phyloP scores from a whole-genome alignment of 2,113 vertebrate species.

The Caloenas nicobarica region DNA sequence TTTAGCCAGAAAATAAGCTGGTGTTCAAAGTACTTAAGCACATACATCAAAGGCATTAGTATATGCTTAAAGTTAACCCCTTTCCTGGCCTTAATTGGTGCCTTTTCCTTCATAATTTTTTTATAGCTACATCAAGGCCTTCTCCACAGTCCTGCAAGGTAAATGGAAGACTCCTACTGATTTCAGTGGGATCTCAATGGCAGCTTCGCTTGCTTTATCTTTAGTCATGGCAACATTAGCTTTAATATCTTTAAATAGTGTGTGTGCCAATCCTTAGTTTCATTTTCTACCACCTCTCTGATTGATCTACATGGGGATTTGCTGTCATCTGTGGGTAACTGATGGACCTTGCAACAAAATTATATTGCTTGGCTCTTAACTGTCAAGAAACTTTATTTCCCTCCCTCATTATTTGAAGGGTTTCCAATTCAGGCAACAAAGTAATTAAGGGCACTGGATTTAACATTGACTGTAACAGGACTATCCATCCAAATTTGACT shows the following conservation, averaged over 20 bases:
- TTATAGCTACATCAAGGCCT: neutral
- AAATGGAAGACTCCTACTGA: neutral
- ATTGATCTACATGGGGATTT: neutral
- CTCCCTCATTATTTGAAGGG: neutral
- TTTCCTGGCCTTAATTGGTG: neutral
- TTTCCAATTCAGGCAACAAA: conserved; percentile 54
- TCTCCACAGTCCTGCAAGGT: neutral
- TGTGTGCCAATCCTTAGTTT: conserved; percentile 16
- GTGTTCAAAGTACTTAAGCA: neutral
- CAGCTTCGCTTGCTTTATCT: neutral
- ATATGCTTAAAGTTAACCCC: neutral
- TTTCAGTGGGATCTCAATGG: neutral
- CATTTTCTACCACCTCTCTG: conserved; percentile 23
- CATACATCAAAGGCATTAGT: neutral
- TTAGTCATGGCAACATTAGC: neutral
- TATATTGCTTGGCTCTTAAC: conserved; percentile 9
- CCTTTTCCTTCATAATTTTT: neutral
- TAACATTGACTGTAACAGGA: conserved; percentile 29
- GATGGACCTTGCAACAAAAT: conserved; percentile 23
- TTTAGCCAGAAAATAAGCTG: conserved; percentile 9
- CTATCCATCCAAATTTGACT: conserved; percentile 51
- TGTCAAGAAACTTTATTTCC: conserved; percentile 17
- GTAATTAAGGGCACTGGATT: conserved; percentile 59
- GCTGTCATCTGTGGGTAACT: conserved; percentile 30
- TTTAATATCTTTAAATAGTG: conserved; percentile 25